Evolutionary conservation across 2,888 invertebrate species (phyloP).

Genomic region (Panopea generosa): DNA sequence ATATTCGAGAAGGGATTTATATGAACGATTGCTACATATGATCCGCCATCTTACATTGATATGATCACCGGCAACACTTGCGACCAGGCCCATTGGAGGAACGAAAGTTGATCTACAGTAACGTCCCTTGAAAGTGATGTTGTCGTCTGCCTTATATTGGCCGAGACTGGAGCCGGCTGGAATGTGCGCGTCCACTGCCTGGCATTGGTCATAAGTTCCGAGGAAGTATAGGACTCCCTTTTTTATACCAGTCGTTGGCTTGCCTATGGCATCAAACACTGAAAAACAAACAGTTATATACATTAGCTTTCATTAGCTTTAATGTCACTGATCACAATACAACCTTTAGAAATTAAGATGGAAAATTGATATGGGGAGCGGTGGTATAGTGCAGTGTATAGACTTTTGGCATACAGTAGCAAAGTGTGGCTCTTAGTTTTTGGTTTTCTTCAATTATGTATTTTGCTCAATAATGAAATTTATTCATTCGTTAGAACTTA

Average conservation of each 20-base stretch:
- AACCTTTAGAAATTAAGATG: too few relatives aligned
- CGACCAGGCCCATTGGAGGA: conserved; percentile 53
- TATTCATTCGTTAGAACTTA: too few relatives aligned
- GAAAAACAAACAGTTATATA: conserved; percentile 13
- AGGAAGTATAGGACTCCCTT: conserved; percentile 71
- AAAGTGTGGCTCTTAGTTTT: too few relatives aligned
- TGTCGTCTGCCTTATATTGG: conserved; percentile 8
- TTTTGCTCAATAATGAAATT: too few relatives aligned
- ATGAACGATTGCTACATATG: too few relatives aligned
- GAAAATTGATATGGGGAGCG: too few relatives aligned
- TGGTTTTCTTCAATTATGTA: too few relatives aligned
- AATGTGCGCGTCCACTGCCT: conserved; percentile 43
- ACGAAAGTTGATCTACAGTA: conserved; percentile 70
- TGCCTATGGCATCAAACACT: conserved; percentile 79
- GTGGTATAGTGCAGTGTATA: too few relatives aligned
- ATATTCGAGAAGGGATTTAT: too few relatives aligned
- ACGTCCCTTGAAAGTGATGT: conserved; percentile 48
- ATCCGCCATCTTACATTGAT: conserved; percentile 59
- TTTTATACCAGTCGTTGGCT: conserved; percentile 69
- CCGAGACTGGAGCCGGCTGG: conserved; percentile 27
- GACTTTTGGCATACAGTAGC: too few relatives aligned
- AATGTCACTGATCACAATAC: neutral
- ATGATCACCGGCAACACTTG: conserved; percentile 50
- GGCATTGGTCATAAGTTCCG: conserved; percentile 75
- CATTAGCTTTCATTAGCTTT: neutral